These are phyloP conservation scores for Agrochola litura DNA, from an alignment of 2,888 invertebrate genomes.

Conservation along the genomic window DNA sequence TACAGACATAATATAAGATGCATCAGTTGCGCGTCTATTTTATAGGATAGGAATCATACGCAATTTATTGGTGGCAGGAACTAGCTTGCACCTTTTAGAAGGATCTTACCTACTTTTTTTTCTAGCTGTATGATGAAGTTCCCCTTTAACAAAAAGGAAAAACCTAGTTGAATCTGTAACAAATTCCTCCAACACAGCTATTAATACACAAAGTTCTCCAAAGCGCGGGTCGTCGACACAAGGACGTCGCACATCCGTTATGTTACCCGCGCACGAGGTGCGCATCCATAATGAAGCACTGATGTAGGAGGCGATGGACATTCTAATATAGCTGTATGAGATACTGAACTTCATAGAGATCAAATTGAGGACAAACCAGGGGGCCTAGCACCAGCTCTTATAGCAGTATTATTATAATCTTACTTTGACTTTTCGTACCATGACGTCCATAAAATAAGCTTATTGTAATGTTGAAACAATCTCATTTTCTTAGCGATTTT, in stretches of 20 bases:
- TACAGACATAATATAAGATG: neutral
- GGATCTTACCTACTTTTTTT: neutral
- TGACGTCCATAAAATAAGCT: no score
- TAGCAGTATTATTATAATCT: no score
- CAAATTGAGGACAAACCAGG: no score
- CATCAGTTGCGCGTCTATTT: neutral
- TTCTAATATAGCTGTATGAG: neutral
- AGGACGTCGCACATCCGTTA: conserved; percentile 60
- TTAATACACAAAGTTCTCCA: conserved; percentile 23
- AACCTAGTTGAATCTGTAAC: neutral
- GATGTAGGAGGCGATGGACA: neutral
- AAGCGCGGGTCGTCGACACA: conserved; percentile 62
- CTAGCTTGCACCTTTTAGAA: no score
- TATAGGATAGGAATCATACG: no score
- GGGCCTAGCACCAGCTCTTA: no score
- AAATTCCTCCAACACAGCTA: conserved; percentile 17
- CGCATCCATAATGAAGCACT: conserved; percentile 37
- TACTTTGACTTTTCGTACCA: no score
- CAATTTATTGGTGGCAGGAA: neutral
- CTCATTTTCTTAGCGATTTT: no score
- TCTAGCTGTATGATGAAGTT: neutral
- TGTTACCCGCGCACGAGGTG: neutral
- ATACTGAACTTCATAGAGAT: neutral
- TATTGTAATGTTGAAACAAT: no score
- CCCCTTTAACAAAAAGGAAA: neutral